Evolutionary conservation across 2,888 invertebrate species (phyloP), one percentile per base, ranked within the genome.

Genomic region (Periphyllus acericola): DNA sequence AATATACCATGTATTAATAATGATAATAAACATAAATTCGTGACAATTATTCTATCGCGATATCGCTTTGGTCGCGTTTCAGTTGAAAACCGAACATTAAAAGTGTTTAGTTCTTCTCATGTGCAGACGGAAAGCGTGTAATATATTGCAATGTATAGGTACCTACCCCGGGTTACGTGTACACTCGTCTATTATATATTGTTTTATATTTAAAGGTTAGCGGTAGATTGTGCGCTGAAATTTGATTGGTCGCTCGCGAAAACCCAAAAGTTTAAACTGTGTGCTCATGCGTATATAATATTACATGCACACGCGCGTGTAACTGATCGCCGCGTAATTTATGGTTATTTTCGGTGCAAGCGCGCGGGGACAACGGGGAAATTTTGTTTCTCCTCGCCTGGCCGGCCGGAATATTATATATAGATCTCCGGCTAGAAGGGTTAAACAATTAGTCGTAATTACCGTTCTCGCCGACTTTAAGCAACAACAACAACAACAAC

Each of bases 381-480:
- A 82, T 55, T 82, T 19, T 9, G 17, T 82, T 72, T 72, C 1
- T 55, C 29, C 79, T n/a, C 19, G 25, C 34, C 29, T 4, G 14
- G 79, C 32, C 46, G 21, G 34, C 32, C 46, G 21, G 34, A 72
- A 34, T 11, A 72, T 34, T 46, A 5, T 72, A 5, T 72, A 21
- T 72, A 19, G 19, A 29, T 29, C 32, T 32, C 21, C 52, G 46
- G 52, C 32, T 8, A 82, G 71, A 83, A 83, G 82, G 34, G 72
- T 72, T 52, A 55, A 72, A 32, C 82, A 55, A 83, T 83, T 83
- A 83, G 72, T 83, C 34, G 32, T 83, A 72, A 83, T 83, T 55
- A 36, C 14, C 72, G 9, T 72, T 34, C 34, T 72, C 71, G 29
- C 11, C 6, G 52, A 34, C 71, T 32, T 72, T 8, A 72, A 52